phyloP scores from a whole-genome alignment of 1,140 invertebrate species.

The Hylaeus anthracinus region DNA sequence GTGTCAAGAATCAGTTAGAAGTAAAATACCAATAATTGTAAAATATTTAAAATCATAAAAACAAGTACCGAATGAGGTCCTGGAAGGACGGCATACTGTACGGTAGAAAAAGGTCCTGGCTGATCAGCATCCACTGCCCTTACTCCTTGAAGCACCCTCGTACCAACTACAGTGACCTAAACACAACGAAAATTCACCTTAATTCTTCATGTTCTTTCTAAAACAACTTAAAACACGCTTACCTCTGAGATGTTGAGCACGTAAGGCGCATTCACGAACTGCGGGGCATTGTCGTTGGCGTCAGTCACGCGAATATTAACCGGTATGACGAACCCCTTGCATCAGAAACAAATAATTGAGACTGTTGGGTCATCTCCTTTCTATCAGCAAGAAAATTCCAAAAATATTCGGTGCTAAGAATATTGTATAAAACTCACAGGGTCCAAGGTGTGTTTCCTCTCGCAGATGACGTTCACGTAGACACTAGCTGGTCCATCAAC shows the following conservation, averaged over 20 bases:
- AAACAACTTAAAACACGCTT: conserved; percentile 37
- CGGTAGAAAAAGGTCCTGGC: conserved; percentile 92
- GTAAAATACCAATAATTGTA: no score
- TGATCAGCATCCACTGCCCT: conserved; percentile 92
- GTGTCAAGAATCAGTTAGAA: no score
- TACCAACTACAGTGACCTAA: conserved; percentile 89
- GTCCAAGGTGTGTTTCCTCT: conserved; percentile 89
- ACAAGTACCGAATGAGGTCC: conserved; percentile 87
- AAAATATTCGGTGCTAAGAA: background rate
- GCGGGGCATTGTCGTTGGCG: conserved; percentile 94
- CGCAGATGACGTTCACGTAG: conserved; percentile 92
- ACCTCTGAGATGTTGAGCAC: conserved; percentile 91
- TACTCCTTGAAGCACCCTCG: conserved; percentile 89
- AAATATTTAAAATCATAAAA: background rate
- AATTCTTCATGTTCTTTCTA: no score
- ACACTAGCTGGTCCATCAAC: conserved; percentile 90
- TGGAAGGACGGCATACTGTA: conserved; percentile 91
- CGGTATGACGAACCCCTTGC: conserved; percentile 91
- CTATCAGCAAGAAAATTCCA: background rate
- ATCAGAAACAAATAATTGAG: background rate
- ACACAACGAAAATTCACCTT: background rate
- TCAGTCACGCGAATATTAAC: conserved; percentile 95
- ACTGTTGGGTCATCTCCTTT: background rate
- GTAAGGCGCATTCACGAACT: conserved; percentile 91
- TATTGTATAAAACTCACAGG: conserved; percentile 80